Evolutionary conservation across 2,888 invertebrate genomes (phyloP).

Genomic region (Lymantria dispar): DNA sequence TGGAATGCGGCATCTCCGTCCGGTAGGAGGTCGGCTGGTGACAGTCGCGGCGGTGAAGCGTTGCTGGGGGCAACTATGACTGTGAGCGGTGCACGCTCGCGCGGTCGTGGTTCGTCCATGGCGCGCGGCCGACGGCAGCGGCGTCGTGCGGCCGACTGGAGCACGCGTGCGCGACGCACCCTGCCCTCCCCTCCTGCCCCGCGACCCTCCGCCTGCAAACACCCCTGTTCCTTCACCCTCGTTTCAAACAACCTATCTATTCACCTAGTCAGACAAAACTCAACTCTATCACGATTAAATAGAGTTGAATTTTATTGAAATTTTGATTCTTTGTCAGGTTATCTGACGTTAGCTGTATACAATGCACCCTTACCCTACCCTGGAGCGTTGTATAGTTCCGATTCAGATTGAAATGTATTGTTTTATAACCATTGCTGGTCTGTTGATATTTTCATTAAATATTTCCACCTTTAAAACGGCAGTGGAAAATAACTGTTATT

Average conservation of each 20-base stretch:
- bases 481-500: conserved; percentile 7
- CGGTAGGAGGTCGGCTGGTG: conserved; percentile 85
- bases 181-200: conserved; percentile 63
- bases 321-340: conserved; percentile 37
- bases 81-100: conserved; percentile 77
- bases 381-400: conserved; percentile 38
- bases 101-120: conserved; percentile 69
- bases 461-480: not conserved
- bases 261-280: conserved; percentile 8
- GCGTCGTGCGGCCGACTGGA: conserved; percentile 82
- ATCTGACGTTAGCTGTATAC: conserved; percentile 57
- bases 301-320: conserved; percentile 16
- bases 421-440: conserved; percentile 41
- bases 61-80: conserved; percentile 85
- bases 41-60: conserved; percentile 83
- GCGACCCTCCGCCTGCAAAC: conserved; percentile 70
- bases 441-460: not conserved
- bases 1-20: conserved; percentile 95
- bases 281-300: conserved; percentile 21
- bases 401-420: conserved; percentile 17
- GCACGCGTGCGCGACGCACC: conserved; percentile 79
- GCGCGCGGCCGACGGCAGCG: conserved; percentile 81
- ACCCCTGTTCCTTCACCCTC: conserved; percentile 66
- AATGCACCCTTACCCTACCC: conserved; percentile 79
- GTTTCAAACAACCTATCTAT: conserved; percentile 47